phyloP scores from a whole-genome alignment of 2,113 vertebrate genomes.

The Oncorhynchus keta region DNA sequence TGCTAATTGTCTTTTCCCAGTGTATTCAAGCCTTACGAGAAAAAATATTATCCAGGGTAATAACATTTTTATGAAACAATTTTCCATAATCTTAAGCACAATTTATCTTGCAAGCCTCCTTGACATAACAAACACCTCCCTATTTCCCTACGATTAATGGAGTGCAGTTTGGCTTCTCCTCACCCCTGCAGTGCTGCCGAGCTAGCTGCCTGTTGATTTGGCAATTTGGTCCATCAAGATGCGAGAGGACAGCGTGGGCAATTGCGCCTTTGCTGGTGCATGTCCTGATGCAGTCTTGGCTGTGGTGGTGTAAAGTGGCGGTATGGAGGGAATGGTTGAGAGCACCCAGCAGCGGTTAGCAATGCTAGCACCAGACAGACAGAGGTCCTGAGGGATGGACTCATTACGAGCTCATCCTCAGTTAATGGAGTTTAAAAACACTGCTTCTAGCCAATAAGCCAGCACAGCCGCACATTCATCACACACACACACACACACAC shows the following conservation, averaged over 20 bases:
- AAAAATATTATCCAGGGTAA: neutral
- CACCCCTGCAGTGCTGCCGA: neutral
- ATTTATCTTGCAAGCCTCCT: neutral
- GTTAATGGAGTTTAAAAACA: slow-evolving; percentile 18
- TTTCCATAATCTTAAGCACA: slow-evolving; percentile 1
- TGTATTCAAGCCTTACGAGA: slow-evolving; percentile 1
- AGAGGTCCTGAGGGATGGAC: neutral
- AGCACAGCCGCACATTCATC: neutral
- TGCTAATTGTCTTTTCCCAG: neutral
- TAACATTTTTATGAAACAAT: slow-evolving; percentile 2
- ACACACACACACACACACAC: slow-evolving; percentile 1
- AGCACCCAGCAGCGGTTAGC: neutral
- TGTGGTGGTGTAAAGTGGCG: neutral
- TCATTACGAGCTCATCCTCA: slow-evolving; percentile 4
- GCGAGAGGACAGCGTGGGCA: neutral
- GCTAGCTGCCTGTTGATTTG: slow-evolving; percentile 12
- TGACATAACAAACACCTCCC: neutral
- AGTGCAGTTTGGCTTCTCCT: neutral
- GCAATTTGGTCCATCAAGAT: slow-evolving; percentile 5
- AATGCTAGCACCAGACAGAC: neutral
- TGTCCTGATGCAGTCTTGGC: neutral
- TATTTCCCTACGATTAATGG: slow-evolving; percentile 1
- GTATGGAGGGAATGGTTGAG: neutral
- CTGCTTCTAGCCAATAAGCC: slow-evolving; percentile 13
- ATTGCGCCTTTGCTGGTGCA: neutral